A percentile compares a stretch with the other conserved stretches of the same genome.
Evolutionary conservation across 2,113 vertebrate genomes (phyloP).

Genomic region (Brienomyrus longianalis): DNA sequence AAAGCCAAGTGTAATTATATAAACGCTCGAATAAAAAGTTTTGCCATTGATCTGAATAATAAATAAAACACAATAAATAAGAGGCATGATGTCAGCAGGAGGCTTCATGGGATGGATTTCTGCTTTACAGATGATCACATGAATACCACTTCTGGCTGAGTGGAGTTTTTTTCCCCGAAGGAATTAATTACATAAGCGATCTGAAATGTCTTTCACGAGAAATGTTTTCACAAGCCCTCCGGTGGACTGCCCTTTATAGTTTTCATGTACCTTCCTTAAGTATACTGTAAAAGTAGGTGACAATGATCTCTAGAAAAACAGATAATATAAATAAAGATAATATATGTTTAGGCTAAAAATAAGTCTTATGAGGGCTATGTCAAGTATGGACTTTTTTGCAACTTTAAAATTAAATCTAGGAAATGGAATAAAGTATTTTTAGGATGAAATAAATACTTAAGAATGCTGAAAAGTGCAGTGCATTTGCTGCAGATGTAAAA

Average conservation of each 20-base stretch:
- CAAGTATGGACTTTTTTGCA: not conserved
- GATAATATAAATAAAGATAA: not conserved
- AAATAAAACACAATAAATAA: not conserved
- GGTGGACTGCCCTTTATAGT: not conserved
- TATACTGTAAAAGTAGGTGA: not conserved
- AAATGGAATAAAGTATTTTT: not conserved
- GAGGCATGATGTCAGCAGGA: not conserved
- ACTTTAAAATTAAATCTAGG: not conserved
- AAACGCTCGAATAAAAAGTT: not conserved
- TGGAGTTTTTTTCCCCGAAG: not conserved
- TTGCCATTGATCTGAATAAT: not conserved
- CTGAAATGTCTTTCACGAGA: not conserved
- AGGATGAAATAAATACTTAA: constrained; percentile 2
- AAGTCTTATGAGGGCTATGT: not conserved
- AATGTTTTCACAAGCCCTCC: not conserved
- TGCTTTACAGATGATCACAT: not conserved
- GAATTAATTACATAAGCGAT: not conserved
- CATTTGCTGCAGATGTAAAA: not conserved
- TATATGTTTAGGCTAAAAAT: not conserved
- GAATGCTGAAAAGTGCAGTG: not conserved
- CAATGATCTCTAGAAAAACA: not conserved
- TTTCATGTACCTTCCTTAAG: not conserved
- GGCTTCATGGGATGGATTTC: not conserved
- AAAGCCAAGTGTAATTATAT: not conserved
- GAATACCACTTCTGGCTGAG: not conserved